Percentiles rank a stretch among this genome's conserved stretches.
Conservation (phyloP, 2,888 invertebrate species). For the Drosophila cracens region DNA sequence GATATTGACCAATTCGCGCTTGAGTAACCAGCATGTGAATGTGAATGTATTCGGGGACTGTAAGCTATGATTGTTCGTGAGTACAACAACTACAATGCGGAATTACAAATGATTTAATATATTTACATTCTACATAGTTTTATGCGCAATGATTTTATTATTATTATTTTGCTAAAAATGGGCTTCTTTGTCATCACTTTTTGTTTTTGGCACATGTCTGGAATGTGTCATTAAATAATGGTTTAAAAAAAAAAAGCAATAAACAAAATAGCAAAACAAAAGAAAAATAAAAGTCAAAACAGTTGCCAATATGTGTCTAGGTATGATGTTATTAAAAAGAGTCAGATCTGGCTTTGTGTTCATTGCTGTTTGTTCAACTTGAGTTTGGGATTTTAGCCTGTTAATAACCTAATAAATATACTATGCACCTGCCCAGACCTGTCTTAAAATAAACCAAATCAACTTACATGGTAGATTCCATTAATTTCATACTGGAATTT, state of each 20-base stretch:
- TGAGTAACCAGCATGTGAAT: conserved; percentile 39
- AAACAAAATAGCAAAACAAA: background rate
- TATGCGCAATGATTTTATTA: conserved; percentile 24
- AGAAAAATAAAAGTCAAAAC: conserved; percentile 28
- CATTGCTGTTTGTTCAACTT: conserved; percentile 21
- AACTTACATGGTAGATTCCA: conserved; percentile 7
- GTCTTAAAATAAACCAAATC: background rate
- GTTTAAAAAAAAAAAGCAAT: conserved; percentile 10
- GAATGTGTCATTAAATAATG: conserved; percentile 7
- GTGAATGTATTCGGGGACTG: background rate
- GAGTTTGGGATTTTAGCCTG: conserved; percentile 15
- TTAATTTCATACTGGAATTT: background rate
- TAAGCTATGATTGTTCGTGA: conserved; percentile 2
- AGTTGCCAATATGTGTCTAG: conserved; percentile 35
- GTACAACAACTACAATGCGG: background rate
- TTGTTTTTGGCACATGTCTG: conserved; percentile 38
- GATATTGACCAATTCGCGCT: conserved; percentile 19
- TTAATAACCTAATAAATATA: conserved; percentile 5
- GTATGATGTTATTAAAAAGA: conserved; percentile 28
- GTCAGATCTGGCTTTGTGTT: conserved; percentile 17
- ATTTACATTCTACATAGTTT: conserved; percentile 24
- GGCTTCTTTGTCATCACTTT: conserved; percentile 15
- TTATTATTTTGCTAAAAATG: conserved; percentile 5
- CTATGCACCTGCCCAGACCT: background rate
- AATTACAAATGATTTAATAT: conserved; percentile 7